phyloP scores from a whole-genome alignment of 2,888 invertebrate species.

The Acleris emargana region DNA sequence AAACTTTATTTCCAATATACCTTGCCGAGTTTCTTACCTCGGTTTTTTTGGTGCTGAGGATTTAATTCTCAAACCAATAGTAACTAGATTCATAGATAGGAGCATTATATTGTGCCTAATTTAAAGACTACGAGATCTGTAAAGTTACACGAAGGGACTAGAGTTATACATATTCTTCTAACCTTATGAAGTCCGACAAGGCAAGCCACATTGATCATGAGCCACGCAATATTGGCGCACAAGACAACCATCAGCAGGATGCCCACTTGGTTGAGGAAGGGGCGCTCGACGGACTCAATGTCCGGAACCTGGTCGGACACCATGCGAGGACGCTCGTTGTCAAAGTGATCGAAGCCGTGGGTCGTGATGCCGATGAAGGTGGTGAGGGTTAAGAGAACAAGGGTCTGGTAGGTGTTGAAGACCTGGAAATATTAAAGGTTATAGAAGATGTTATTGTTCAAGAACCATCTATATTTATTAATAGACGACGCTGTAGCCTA shows the following conservation, averaged over 20 bases:
- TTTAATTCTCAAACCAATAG: too few species aligned
- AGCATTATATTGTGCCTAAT: too few species aligned
- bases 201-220: constrained; percentile 51
- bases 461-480: too few species aligned
- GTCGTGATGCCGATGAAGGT: constrained; percentile 46
- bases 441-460: background rate
- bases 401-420: constrained; percentile 47
- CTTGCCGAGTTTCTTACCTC: too few species aligned
- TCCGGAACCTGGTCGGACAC: constrained; percentile 35
- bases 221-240: constrained; percentile 49
- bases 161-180: background rate
- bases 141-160: background rate
- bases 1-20: too few species aligned
- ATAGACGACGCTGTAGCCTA: too few species aligned
- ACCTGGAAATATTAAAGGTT: constrained; percentile 41
- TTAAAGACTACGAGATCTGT: too few species aligned
- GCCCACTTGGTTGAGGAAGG: constrained; percentile 43
- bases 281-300: constrained; percentile 40
- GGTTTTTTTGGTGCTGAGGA: too few species aligned
- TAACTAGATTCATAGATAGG: too few species aligned
- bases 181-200: constrained; percentile 59
- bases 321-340: constrained; percentile 33
- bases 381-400: constrained; percentile 44
- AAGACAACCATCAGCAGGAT: constrained; percentile 46
- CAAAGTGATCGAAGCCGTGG: constrained; percentile 51